A percentile compares a stretch with the other conserved stretches of the same genome.
Evolutionary conservation across 2,797 vertebrate genomes (phyloP).

Genomic region (Eupleurogrammus muticus): DNA sequence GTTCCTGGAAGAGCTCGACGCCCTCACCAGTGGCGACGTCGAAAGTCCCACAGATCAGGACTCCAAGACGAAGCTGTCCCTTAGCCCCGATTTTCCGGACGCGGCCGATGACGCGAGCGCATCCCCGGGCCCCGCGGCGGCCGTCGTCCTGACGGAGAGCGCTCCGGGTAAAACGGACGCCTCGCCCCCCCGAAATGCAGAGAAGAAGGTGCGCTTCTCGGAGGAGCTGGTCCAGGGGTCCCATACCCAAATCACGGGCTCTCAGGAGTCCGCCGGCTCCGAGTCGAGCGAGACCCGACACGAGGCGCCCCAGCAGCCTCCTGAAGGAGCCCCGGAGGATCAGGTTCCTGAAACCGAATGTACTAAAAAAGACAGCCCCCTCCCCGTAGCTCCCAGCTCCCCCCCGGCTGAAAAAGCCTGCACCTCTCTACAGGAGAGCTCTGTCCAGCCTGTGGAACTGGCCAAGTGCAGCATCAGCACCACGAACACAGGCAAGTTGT

Average conservation of each 20-base stretch:
- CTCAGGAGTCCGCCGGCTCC: slow-evolving; percentile 43
- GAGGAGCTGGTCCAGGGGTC: slow-evolving; percentile 68
- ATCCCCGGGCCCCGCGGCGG: slow-evolving; percentile 10
- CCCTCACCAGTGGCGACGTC: slow-evolving; percentile 70
- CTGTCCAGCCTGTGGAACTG: slow-evolving; percentile 63
- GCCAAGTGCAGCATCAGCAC: slow-evolving; percentile 75
- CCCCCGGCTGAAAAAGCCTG: slow-evolving; percentile 53
- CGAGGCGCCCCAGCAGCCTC: slow-evolving; percentile 23
- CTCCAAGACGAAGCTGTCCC: slow-evolving; percentile 46
- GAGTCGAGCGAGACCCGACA: slow-evolving; percentile 52
- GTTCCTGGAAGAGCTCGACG: slow-evolving; percentile 84
- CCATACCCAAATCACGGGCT: slow-evolving; percentile 35
- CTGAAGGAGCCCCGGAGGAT: slow-evolving; percentile 44
- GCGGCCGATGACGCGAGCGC: slow-evolving; percentile 42
- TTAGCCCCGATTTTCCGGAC: slow-evolving; percentile 31
- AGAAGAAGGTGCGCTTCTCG: slow-evolving; percentile 85
- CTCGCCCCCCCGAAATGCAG: slow-evolving; percentile 47
- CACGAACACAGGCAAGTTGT: slow-evolving; percentile 75
- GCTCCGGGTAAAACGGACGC: slow-evolving; percentile 32
- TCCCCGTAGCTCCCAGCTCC: slow-evolving; percentile 23
- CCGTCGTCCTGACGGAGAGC: slow-evolving; percentile 29
- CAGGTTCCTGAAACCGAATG: slow-evolving; percentile 57
- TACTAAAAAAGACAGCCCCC: slow-evolving; percentile 44
- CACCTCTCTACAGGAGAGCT: slow-evolving; percentile 47
- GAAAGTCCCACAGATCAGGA: slow-evolving; percentile 63